Conservation (phyloP, 1,140 invertebrate genomes). For the Tetraneura akinire region DNA sequence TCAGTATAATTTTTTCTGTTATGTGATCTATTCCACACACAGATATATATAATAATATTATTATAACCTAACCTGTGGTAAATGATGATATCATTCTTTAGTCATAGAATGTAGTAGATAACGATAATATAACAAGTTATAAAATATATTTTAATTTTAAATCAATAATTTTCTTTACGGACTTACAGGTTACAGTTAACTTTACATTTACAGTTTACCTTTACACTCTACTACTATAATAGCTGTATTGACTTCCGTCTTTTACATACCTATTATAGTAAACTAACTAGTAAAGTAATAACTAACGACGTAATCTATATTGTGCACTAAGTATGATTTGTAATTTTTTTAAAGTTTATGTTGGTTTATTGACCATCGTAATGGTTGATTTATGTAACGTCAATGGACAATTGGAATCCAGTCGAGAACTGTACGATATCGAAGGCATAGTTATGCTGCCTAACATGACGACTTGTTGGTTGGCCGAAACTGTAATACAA, state of each 20-base stretch:
- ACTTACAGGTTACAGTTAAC: background rate
- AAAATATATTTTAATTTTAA: background rate
- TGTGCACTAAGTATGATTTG: slow-evolving; percentile 1
- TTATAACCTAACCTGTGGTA: no score
- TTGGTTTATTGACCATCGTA: background rate
- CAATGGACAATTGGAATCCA: slow-evolving; percentile 29
- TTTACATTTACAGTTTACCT: no score
- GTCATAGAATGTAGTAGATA: background rate
- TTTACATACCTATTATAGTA: no score
- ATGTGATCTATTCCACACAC: no score
- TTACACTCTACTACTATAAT: no score
- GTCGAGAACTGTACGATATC: slow-evolving; percentile 51
- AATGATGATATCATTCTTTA: background rate
- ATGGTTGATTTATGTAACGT: background rate
- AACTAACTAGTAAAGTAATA: no score
- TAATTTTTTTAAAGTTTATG: background rate
- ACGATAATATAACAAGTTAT: background rate
- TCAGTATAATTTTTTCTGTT: no score
- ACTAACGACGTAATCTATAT: background rate
- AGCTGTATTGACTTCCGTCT: no score
- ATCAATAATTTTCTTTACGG: background rate
- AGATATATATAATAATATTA: no score
- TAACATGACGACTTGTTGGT: slow-evolving; percentile 68
- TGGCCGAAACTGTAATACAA: slow-evolving; percentile 75
- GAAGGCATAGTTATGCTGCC: slow-evolving; percentile 75